Conservation (phyloP, 1,140 invertebrate genomes). For the Leptonema lineaticorne region DNA sequence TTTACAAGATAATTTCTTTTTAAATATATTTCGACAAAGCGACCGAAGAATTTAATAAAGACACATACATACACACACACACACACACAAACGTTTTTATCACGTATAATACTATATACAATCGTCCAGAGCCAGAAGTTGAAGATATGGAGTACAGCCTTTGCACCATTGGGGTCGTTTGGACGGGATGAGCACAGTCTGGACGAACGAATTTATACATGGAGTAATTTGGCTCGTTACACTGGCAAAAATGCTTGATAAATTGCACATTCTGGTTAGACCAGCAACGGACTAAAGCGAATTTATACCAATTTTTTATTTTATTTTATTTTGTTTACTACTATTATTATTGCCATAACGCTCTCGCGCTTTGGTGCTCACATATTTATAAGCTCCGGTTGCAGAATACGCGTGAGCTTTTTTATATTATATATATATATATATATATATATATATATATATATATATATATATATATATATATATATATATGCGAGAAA, state of each 20-base stretch:
- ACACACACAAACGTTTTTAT: not conserved
- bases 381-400: no score
- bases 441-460: not conserved
- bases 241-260: constrained; percentile 33
- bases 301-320: constrained; percentile 18
- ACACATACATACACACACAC: no score
- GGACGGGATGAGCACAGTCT: not conserved
- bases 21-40: no score
- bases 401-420: no score
- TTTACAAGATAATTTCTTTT: no score
- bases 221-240: constrained; percentile 37
- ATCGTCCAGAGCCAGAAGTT: not conserved
- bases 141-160: not conserved
- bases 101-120: not conserved
- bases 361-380: no score
- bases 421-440: not conserved
- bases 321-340: no score
- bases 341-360: not conserved
- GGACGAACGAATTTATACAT: constrained; percentile 22
- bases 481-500: not conserved
- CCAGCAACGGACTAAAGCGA: constrained; percentile 6
- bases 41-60: no score
- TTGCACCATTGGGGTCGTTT: not conserved
- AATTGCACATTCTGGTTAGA: constrained; percentile 33
- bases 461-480: not conserved